These are phyloP conservation scores for Chydorus sphaericus DNA, from an alignment of 2,888 invertebrate genomes.

Conservation along the genomic window DNA sequence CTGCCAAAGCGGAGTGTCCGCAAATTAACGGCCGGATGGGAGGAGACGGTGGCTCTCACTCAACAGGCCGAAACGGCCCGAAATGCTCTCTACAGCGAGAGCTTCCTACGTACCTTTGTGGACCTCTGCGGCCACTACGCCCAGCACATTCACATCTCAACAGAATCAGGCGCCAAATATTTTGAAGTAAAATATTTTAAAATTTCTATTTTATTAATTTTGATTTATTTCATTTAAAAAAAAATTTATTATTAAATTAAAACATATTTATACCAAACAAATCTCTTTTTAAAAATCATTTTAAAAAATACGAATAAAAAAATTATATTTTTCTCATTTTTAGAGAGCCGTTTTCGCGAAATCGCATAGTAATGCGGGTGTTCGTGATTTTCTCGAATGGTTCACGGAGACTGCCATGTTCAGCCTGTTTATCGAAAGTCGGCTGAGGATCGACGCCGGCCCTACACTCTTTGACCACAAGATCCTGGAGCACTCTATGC, in stretches of 20 bases:
- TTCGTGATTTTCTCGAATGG: constrained; percentile 66
- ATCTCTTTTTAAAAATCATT: too few relatives aligned
- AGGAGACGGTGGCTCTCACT: constrained; percentile 29
- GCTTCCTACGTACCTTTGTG: constrained; percentile 61
- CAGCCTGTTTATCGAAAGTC: constrained; percentile 48
- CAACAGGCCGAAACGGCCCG: constrained; percentile 38
- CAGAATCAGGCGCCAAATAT: constrained; percentile 30
- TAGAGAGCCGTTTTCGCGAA: constrained; percentile 60
- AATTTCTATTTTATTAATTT: not conserved
- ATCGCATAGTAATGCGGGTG: constrained; percentile 44
- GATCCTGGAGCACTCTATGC: constrained; percentile 20
- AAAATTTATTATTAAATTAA: not conserved
- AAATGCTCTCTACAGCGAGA: constrained; percentile 62
- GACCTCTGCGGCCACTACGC: constrained; percentile 56
- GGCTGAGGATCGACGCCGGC: constrained; percentile 22
- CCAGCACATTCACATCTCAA: constrained; percentile 38
- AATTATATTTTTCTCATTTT: constrained; percentile 32
- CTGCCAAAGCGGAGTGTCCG: constrained; percentile 53
- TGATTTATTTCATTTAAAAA: not conserved
- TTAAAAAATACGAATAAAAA: too few relatives aligned
- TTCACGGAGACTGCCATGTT: constrained; percentile 80
- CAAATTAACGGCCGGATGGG: constrained; percentile 45
- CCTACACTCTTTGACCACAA: constrained; percentile 19
- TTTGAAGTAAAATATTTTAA: constrained; percentile 31
- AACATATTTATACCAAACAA: too few relatives aligned